Base-by-base conservation (phyloP, 2,113 vertebrate species). In the Toxotes jaculatrix region DNA sequence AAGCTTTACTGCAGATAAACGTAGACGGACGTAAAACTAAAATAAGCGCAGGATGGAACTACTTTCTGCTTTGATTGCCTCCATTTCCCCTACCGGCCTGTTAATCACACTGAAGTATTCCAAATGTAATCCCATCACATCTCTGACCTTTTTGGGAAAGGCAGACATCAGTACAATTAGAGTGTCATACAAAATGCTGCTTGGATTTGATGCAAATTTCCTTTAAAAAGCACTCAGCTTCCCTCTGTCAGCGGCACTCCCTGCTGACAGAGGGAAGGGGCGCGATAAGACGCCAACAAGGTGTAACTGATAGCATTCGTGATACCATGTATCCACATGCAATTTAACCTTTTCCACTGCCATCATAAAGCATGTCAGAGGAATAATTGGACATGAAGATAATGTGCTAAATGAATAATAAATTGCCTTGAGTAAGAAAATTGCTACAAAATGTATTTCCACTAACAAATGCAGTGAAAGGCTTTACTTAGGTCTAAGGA, bases 51-150 rank as follows among this genome's bases (percentile, higher is more conserved):
- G 16, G 45, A 53, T 2, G 19, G 19, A 69, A 61, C 59, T 61
- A 63, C 55, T 51, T 72, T 80, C 36, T 57, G 47, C 77, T 64
- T 64, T 83, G 61, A 73, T 78, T 78, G 63, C 63, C 63, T 87
- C 27, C 75, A 57, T 86, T 87, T 87, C 62, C 80, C 77, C 84
- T 66, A 79, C 80, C 78, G 49, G 85, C 83, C 86, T 88, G 93
- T 94, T 96, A 91, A 96, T 96, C 94, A 94, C 86, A 79, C 91
- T 90, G 92, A 94, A 95, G 94, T 91, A 95, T 94, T 95, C 87
- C 92, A 89, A 90, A 95, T 94, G 93, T 96, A 97, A 98, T 96
- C 95, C 95, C 93, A 95, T 95, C 94, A 95, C 95, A 94, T 92
- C 92, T 89, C 95, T 96, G 94, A 95, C 95, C 94, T 95, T 94